These are phyloP conservation scores for Nannospalax galili DNA, from an alignment of 2,113 vertebrate genomes.

Conservation along the genomic window DNA sequence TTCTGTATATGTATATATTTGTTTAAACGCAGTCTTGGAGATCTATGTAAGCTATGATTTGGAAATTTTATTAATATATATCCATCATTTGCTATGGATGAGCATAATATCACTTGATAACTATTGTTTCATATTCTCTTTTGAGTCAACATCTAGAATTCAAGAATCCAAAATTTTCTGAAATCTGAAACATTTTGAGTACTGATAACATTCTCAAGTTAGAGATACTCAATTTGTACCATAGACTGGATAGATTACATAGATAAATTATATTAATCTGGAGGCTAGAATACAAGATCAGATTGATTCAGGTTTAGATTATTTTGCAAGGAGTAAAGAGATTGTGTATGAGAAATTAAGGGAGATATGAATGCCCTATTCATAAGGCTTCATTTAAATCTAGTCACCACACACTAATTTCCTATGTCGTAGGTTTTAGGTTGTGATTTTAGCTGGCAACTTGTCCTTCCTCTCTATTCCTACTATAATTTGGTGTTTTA, in stretches of 20 bases:
- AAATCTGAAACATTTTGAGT: not conserved
- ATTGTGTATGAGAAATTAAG: not conserved
- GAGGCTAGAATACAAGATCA: not conserved
- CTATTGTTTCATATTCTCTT: not conserved
- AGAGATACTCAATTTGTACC: not conserved
- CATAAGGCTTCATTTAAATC: not conserved
- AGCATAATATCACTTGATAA: not conserved
- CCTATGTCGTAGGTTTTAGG: no score
- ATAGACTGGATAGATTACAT: not conserved
- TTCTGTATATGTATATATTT: not conserved
- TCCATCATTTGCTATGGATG: not conserved
- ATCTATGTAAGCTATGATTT: not conserved
- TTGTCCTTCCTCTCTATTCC: no score
- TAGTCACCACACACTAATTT: not conserved
- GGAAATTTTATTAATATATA: not conserved
- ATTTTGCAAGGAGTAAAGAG: not conserved
- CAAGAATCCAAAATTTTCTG: not conserved
- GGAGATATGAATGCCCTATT: not conserved
- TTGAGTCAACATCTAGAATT: not conserved
- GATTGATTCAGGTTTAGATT: not conserved
- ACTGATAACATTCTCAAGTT: not conserved
- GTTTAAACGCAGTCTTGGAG: not conserved
- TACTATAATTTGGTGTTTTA: no score
- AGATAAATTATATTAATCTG: not conserved
- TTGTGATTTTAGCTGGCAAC: fast-evolving